Conservation (phyloP, 2,888 invertebrate genomes). For the Cremastinae sp. region DNA sequence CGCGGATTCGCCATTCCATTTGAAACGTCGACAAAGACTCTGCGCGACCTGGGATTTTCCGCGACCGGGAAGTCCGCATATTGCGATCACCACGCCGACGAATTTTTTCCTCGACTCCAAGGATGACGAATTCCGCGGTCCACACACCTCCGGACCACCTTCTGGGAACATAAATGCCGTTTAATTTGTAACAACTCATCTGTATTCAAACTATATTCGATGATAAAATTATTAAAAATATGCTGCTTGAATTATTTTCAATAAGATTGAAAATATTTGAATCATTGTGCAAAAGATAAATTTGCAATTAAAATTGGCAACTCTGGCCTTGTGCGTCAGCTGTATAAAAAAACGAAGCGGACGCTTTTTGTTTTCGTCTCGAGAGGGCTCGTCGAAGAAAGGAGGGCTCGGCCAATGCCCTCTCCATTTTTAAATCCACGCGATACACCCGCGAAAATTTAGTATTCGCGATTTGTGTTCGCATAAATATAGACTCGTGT, state of each 20-base stretch:
- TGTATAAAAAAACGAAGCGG: neutral
- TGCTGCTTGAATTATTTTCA: no score
- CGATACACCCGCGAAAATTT: neutral
- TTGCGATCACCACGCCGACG: conserved; percentile 90
- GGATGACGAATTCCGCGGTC: conserved; percentile 80
- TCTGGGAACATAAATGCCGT: conserved; percentile 76
- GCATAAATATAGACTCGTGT: neutral
- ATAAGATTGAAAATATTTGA: no score
- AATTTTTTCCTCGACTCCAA: conserved; percentile 81
- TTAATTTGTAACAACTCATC: no score
- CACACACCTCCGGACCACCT: conserved; percentile 78
- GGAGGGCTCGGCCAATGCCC: conserved; percentile 52
- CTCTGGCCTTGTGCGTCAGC: neutral
- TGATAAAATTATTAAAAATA: no score
- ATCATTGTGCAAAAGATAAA: no score
- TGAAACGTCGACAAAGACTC: conserved; percentile 92
- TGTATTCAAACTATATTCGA: no score
- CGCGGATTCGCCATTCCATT: conserved; percentile 94
- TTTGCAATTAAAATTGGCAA: neutral
- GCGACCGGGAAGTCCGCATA: conserved; percentile 94
- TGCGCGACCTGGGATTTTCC: conserved; percentile 96
- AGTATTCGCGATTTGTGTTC: neutral
- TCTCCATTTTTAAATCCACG: conserved; percentile 21
- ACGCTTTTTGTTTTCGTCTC: conserved; percentile 41
- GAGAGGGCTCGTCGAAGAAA: conserved; percentile 17